Evolutionary conservation across 1,140 invertebrate genomes (phyloP).

Genomic region (Lasaia peninsularis): DNA sequence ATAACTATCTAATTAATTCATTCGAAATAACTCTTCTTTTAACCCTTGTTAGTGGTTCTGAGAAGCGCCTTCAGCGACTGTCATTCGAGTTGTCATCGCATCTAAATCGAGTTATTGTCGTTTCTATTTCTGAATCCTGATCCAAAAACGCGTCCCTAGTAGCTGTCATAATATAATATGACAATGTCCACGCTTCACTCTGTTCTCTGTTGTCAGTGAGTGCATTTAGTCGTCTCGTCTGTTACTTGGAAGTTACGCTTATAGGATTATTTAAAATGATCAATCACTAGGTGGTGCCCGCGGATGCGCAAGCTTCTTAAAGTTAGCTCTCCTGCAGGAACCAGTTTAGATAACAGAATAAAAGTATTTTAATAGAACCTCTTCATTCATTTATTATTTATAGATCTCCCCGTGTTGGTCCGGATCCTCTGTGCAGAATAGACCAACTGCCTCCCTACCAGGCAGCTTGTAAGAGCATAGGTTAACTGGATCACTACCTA

Average conservation of each 20-base stretch:
- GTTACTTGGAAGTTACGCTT: neutral
- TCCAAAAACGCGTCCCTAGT: slow-evolving; percentile 31
- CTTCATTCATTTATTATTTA: too few relatives aligned
- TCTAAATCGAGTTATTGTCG: slow-evolving; percentile 27
- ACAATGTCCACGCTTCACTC: slow-evolving; percentile 45
- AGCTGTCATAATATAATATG: slow-evolving; percentile 45
- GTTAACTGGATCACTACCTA: too few relatives aligned
- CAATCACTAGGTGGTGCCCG: too few relatives aligned
- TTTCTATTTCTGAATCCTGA: slow-evolving; percentile 32
- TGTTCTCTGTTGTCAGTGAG: slow-evolving; percentile 23
- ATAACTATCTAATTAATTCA: neutral
- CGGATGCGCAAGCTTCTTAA: too few relatives aligned
- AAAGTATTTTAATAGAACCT: too few relatives aligned
- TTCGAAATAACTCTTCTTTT: neutral
- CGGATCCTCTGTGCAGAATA: too few relatives aligned
- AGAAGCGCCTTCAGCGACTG: slow-evolving; percentile 11
- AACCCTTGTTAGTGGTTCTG: neutral
- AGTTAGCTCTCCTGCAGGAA: too few relatives aligned
- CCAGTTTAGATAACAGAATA: too few relatives aligned
- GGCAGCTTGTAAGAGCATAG: too few relatives aligned
- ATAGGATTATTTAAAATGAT: neutral
- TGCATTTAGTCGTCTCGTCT: slow-evolving; percentile 2
- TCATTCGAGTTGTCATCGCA: slow-evolving; percentile 29
- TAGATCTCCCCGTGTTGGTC: too few relatives aligned
- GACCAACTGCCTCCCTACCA: too few relatives aligned